Conservation (phyloP, 2,113 vertebrate species). For the Nycticebus coucang region DNA sequence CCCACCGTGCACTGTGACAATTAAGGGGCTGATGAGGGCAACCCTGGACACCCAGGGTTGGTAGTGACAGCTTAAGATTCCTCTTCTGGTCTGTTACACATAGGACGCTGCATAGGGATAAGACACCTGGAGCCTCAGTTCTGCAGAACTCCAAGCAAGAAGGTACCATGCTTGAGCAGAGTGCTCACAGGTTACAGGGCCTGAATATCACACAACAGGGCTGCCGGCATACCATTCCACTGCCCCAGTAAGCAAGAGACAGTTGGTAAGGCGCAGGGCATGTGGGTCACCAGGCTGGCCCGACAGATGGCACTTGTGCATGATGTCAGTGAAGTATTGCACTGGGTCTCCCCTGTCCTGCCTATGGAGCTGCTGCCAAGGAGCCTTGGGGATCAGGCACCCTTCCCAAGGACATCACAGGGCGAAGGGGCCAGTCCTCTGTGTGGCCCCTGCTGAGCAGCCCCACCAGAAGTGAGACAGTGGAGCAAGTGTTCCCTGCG, state of each 20-base stretch:
- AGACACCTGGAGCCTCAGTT: not conserved
- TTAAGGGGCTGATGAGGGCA: no score
- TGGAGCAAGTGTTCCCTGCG: no score
- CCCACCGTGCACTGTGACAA: no score
- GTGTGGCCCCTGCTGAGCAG: not conserved
- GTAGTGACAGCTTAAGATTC: not conserved
- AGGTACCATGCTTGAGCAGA: no score
- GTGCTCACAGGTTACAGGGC: not conserved
- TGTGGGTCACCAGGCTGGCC: not conserved
- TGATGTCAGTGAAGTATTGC: no score
- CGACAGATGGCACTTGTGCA: accelerated
- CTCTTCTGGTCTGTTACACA: no score
- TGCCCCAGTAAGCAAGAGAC: no score
- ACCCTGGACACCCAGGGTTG: no score
- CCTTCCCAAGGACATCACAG: not conserved
- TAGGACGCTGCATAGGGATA: accelerated
- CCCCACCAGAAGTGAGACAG: not conserved
- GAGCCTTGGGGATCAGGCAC: not conserved
- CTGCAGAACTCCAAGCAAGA: not conserved
- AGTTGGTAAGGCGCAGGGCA: not conserved
- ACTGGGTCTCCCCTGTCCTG: not conserved
- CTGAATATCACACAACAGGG: accelerated
- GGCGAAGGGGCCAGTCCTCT: not conserved
- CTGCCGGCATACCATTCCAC: not conserved
- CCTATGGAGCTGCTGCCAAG: not conserved